phyloP scores from a whole-genome alignment of 2,797 vertebrate species.

The Manis javanica region DNA sequence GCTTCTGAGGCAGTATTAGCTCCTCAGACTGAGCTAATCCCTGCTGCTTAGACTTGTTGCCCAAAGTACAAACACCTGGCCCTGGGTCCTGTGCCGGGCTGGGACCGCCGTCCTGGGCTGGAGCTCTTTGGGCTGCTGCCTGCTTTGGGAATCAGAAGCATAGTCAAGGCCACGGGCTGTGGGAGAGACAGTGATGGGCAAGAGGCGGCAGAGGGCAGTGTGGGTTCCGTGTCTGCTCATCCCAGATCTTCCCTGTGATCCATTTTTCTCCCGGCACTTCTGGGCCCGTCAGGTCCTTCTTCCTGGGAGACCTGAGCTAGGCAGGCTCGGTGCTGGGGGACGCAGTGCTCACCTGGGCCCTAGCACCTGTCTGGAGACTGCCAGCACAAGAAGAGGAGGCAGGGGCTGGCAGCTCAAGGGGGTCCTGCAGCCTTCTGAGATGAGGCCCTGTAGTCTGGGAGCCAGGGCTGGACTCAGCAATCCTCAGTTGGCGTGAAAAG shows the following conservation, averaged over 20 bases:
- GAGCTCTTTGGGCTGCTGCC: neutral
- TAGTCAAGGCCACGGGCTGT: neutral
- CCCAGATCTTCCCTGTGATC: neutral
- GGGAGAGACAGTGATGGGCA: neutral
- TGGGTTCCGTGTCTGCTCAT: conserved; percentile 33
- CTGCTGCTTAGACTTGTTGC: neutral
- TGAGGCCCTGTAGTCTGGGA: neutral
- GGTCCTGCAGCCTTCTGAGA: neutral
- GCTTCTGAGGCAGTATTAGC: conserved; percentile 33
- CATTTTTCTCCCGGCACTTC: neutral
- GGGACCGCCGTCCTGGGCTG: neutral
- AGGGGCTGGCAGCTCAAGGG: neutral
- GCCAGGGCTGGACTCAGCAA: neutral
- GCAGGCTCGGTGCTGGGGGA: neutral
- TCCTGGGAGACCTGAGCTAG: neutral
- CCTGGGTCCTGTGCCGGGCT: neutral
- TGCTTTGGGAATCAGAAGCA: neutral
- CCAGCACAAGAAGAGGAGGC: neutral
- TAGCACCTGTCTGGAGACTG: neutral
- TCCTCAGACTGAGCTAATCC: neutral
- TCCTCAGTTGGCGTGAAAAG: neutral
- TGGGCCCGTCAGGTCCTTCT: neutral
- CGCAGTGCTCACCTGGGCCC: neutral
- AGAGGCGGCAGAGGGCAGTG: neutral
- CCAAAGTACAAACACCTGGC: neutral